phyloP scores from a whole-genome alignment of 2,797 vertebrate species.

The Galaxias olidus region DNA sequence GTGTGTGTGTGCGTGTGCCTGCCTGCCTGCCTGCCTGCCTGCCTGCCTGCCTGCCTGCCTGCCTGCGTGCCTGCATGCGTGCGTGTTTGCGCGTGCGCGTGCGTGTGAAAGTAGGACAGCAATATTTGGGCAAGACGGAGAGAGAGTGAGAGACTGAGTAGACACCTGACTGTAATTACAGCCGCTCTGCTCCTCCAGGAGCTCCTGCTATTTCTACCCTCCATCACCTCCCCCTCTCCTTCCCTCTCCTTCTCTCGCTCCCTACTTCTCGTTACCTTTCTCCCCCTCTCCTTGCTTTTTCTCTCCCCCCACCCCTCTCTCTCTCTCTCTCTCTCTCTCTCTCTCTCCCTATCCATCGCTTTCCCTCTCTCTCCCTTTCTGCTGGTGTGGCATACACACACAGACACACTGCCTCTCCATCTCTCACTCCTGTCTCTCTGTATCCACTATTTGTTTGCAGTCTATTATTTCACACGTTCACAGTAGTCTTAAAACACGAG shows the following conservation, averaged over 20 bases:
- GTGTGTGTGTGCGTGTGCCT: slow-evolving; percentile 10
- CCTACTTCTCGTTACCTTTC: not conserved
- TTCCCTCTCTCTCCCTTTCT: not conserved
- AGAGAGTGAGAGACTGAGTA: slow-evolving; percentile 2
- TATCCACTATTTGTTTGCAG: not conserved
- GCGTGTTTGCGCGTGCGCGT: slow-evolving; percentile 23
- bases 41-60: slow-evolving; percentile 8
- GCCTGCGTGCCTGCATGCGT: slow-evolving; percentile 13
- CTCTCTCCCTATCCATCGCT: not conserved
- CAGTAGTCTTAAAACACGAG: no score
- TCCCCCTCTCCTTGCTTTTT: slow-evolving; percentile 4
- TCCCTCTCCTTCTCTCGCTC: slow-evolving; percentile 2
- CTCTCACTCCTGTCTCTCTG: not conserved
- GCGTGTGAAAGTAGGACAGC: slow-evolving; percentile 1
- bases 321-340: slow-evolving; percentile 3
- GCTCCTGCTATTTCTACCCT: slow-evolving; percentile 25
- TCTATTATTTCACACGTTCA: not conserved
- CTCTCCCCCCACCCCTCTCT: not conserved
- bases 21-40: slow-evolving; percentile 19
- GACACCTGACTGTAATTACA: slow-evolving; percentile 64
- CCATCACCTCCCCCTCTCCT: slow-evolving; percentile 8
- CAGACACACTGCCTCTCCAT: not conserved
- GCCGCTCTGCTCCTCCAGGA: slow-evolving; percentile 41
- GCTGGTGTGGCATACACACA: not conserved
- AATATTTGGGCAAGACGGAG: not conserved